Evolutionary conservation across 2,113 vertebrate species (phyloP).

Genomic region (Eclectus roratus): DNA sequence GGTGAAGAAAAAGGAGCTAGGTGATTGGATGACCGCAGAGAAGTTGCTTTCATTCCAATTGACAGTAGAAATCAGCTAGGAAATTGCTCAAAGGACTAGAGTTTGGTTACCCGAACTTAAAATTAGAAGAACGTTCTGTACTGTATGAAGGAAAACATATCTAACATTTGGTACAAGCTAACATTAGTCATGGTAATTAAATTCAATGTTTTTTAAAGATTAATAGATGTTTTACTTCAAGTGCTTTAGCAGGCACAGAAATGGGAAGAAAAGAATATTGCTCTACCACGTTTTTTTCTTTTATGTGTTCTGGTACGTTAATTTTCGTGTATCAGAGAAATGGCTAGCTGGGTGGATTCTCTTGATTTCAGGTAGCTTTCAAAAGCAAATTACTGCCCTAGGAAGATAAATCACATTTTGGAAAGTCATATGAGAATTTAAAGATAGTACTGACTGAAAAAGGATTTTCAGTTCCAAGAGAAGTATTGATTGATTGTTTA

Average conservation of each 20-base stretch:
- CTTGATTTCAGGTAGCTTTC: background rate
- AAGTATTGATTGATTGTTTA: conserved; percentile 8
- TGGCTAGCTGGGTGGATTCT: background rate
- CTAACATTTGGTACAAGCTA: conserved; percentile 78
- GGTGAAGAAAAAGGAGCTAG: conserved; percentile 26
- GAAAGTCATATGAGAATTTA: background rate
- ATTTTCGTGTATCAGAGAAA: conserved; percentile 18
- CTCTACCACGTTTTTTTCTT: conserved; percentile 35
- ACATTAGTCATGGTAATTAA: conserved; percentile 80
- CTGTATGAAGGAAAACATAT: conserved; percentile 76
- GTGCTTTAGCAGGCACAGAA: conserved; percentile 69
- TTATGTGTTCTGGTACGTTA: conserved; percentile 36
- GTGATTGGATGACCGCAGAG: background rate
- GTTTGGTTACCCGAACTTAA: conserved; percentile 72
- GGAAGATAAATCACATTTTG: background rate
- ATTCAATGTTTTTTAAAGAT: conserved; percentile 78
- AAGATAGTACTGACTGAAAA: background rate
- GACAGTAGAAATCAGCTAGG: conserved; percentile 35
- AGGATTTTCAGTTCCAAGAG: background rate
- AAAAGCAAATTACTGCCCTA: background rate
- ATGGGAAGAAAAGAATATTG: conserved; percentile 30
- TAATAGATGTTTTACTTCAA: conserved; percentile 79
- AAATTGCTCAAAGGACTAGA: conserved; percentile 62
- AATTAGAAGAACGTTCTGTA: conserved; percentile 77
- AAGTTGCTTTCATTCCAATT: conserved; percentile 36